Conservation (phyloP, 1,140 invertebrate genomes). For the Macrosteles quadrilineatus region DNA sequence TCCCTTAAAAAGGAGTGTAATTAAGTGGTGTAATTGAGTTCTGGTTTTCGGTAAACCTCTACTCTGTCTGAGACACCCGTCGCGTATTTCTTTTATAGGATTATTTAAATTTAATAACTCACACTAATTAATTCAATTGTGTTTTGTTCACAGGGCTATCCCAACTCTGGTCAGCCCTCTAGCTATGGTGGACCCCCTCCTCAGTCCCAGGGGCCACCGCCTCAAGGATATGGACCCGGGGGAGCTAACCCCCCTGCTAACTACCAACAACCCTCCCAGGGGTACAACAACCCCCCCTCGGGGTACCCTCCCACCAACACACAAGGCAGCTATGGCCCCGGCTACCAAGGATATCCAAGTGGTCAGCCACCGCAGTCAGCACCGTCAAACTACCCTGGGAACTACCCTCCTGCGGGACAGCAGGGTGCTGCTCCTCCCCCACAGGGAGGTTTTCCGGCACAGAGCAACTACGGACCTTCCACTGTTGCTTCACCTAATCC, state of each 20-base stretch:
- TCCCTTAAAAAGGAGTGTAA: too few species aligned
- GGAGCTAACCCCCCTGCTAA: neutral
- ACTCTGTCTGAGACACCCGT: too few species aligned
- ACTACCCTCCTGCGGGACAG: slow-evolving; percentile 19
- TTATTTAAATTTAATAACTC: too few species aligned
- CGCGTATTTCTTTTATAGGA: too few species aligned
- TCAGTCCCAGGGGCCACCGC: slow-evolving; percentile 6
- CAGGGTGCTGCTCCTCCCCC: slow-evolving; percentile 18
- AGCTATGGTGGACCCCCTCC: slow-evolving; percentile 15
- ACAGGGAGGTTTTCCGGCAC: slow-evolving; percentile 2
- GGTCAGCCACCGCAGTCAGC: slow-evolving; percentile 5
- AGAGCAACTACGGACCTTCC: slow-evolving; percentile 30
- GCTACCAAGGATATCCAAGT: neutral
- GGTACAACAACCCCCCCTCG: slow-evolving; percentile 2
- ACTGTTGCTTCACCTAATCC: slow-evolving; percentile 28
- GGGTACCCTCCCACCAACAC: slow-evolving; percentile 12
- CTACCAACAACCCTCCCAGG: neutral
- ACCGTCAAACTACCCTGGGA: slow-evolving; percentile 18
- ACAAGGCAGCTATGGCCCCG: slow-evolving; percentile 13
- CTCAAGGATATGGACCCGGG: slow-evolving; percentile 17
- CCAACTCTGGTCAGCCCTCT: neutral
- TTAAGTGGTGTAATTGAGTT: too few species aligned
- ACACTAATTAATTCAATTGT: too few species aligned
- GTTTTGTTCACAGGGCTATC: slow-evolving; percentile 16
- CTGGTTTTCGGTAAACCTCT: too few species aligned